Base-by-base conservation (phyloP, 2,797 vertebrate species). In the Chaunax sp. region DNA sequence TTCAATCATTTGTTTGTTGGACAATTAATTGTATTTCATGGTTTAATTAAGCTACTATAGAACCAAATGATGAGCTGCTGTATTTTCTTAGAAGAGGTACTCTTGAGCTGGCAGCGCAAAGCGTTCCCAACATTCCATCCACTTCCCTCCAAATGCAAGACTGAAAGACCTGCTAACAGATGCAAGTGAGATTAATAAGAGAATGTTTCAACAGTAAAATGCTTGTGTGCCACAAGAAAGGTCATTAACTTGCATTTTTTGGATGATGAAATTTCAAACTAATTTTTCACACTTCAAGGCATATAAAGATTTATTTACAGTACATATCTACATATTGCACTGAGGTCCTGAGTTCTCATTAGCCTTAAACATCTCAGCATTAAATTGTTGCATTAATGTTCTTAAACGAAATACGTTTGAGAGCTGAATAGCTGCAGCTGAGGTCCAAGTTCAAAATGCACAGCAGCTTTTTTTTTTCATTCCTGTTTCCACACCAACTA, bases 151-250 rank as follows among this genome's bases (percentile, higher is more conserved):
- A n/a, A n/a, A n/a, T 9, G 6, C 9, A 51, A 33, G 18, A 43
- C 22, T 14, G 26, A 53, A 68, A 77, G 58, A 58, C 8, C 43
- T 46, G 47, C n/a, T n/a, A n/a, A n/a, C n/a, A n/a, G n/a, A n/a
- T n/a, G n/a, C 57, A 61, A 15, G 16, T 43, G 54, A 51, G 35
- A 77, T 54, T 64, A 73, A 69, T 55, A 60, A 46, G 47, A 22
- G 2, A 15, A 40, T 14, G 1, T 11, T 15, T 44, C 43, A 43
- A 57, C 22, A 57, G 55, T 41, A 50, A 76, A 62, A 33, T 54
- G 30, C 50, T 55, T 77, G 73, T 75, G 77, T 82, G 51, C 80
- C 67, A 57, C 11, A 11, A 49, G 38, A 40, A 66, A 46, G 56
- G 47, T 76, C 68, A 71, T 75, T 77, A 74, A 44, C 30, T 19